phyloP scores from a whole-genome alignment of 2,113 vertebrate genomes.

The Thomomys bottae region DNA sequence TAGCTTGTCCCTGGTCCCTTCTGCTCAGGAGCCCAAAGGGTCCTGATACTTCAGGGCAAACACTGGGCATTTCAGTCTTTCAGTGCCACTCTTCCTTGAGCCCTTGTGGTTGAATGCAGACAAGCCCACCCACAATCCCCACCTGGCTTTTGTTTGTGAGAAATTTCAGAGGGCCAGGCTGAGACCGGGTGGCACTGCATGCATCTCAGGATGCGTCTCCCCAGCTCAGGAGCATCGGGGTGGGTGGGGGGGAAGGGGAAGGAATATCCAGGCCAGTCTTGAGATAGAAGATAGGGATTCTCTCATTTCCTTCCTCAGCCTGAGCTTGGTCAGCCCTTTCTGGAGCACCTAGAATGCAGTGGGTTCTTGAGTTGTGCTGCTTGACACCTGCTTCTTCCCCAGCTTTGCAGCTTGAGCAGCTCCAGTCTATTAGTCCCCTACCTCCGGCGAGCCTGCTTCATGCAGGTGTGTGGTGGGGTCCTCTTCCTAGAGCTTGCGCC shows the following conservation, averaged over 20 bases:
- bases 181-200: no score
- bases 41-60: background rate
- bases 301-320: background rate
- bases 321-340: background rate
- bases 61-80: background rate
- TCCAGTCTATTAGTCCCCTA: background rate
- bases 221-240: rapidly evolving
- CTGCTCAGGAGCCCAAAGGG: no score
- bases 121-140: background rate
- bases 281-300: background rate
- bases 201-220: rapidly evolving
- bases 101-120: rapidly evolving
- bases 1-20: background rate
- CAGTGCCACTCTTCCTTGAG: background rate
- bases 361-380: rapidly evolving
- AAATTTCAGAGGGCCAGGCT: background rate
- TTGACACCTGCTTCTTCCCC: rapidly evolving
- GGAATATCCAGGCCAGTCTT: background rate
- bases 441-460: background rate
- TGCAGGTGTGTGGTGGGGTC: no score
- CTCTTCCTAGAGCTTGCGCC: rapidly evolving
- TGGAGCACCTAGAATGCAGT: rapidly evolving
- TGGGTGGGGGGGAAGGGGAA: background rate
- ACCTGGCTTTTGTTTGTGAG: background rate
- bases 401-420: background rate